Base-by-base conservation (phyloP, 2,888 invertebrate genomes). In the Hydrotaea cyrtoneurina region DNA sequence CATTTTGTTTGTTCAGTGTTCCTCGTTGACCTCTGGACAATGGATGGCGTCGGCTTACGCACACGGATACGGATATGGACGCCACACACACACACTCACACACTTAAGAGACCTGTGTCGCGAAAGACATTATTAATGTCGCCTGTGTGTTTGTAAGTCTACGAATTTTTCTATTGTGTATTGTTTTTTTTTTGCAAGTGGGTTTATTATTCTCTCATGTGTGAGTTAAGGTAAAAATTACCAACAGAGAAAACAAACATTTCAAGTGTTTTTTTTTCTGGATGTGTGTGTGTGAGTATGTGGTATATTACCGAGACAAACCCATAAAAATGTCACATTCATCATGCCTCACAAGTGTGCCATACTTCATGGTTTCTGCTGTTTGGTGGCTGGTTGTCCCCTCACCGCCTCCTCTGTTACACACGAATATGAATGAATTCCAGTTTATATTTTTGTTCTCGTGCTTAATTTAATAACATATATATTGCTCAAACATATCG, bases 331-430 rank as follows among this genome's bases (percentile, higher is more conserved):
- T 31, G 86, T 86, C 86, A 82, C 86, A 86, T 87, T 83, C 77
- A 86, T 87, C 82, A 86, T 83, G 73, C 23, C 74, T 43, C 62
- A 72, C 73, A 83, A 83, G 76, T 79, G 78, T 76, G 55, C 57
- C 57, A 79, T 64, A 80, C 50, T 74, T 71, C 73, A 62, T 53
- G 19, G 31, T 2, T 31, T 31, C 31, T 62, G 21, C 8, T 66
- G 21, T 17, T 7, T 53, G 50, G 2, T 43, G 50, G 23, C 26
- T 36, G 11, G 13, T 36, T 36, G n/a, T 23, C 31, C 31, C 31
- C 31, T 4, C 31, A 2, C 31, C 7, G 31, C 7, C 31, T 7
- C 31, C 31, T 4, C 31, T 10, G 59, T 15, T 31, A 43, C 59
- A 10, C 2, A 23, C 23, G 26, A 59, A 26, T 59, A 15, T 59